Conservation (phyloP, 2,888 invertebrate genomes). For the Eristalis tenax region DNA sequence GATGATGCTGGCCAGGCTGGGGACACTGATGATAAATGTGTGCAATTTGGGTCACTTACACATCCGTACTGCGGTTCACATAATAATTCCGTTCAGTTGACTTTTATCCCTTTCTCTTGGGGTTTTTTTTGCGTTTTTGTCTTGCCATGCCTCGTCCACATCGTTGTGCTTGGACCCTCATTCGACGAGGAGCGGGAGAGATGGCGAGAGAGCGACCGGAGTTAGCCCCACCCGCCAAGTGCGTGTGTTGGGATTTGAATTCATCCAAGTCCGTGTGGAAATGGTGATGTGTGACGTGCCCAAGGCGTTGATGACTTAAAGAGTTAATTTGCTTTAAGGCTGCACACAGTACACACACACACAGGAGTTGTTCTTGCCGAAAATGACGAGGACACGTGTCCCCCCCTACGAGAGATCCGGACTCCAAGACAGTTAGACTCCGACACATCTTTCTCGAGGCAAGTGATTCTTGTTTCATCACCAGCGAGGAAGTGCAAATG, state of each 20-base stretch:
- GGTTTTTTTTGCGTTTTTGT: background rate
- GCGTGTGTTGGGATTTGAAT: slow-evolving; percentile 62
- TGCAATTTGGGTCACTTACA: slow-evolving; percentile 72
- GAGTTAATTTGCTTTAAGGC: slow-evolving; percentile 67
- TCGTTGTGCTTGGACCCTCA: slow-evolving; percentile 21
- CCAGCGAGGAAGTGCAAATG: slow-evolving; percentile 63
- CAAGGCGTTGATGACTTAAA: slow-evolving; percentile 51
- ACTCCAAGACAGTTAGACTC: background rate
- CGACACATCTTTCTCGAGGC: too few species aligned
- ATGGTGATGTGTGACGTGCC: slow-evolving; percentile 15
- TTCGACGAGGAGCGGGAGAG: slow-evolving; percentile 23
- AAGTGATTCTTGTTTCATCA: background rate
- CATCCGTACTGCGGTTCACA: slow-evolving; percentile 71
- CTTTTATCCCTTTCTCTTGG: slow-evolving; percentile 56
- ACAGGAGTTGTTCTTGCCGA: background rate
- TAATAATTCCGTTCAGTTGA: slow-evolving; percentile 71
- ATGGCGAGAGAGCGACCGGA: background rate
- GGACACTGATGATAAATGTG: slow-evolving; percentile 70
- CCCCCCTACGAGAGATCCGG: background rate
- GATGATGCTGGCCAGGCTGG: slow-evolving; percentile 37
- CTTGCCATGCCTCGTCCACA: slow-evolving; percentile 6
- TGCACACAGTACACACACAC: slow-evolving; percentile 5
- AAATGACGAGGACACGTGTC: background rate
- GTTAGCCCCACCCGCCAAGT: background rate
- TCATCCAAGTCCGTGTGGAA: slow-evolving; percentile 26